phyloP scores from a whole-genome alignment of 2,888 invertebrate species.

The Epirrhoe tristata region DNA sequence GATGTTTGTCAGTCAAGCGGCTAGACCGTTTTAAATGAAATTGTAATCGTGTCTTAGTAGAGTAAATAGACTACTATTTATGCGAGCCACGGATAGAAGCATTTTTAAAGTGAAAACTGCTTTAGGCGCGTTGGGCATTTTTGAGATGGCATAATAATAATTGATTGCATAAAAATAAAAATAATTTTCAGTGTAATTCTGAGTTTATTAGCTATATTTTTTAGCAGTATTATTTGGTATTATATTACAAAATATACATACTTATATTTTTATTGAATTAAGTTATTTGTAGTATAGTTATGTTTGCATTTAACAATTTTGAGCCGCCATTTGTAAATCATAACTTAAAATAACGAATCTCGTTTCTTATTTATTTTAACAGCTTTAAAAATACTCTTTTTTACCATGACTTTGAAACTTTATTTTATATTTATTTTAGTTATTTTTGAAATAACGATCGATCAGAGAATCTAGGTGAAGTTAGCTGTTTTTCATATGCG shows the following conservation, averaged over 20 bases:
- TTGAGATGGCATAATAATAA: no score
- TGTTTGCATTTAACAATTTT: constrained; percentile 2
- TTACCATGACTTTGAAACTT: background rate
- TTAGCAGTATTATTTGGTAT: constrained; percentile 22
- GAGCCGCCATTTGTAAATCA: constrained; percentile 14
- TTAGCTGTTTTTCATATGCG: no score
- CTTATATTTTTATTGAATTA: constrained; percentile 12
- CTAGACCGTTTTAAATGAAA: background rate
- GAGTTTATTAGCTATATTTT: constrained; percentile 2
- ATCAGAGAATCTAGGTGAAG: background rate
- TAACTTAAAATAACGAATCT: background rate
- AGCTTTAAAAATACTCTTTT: constrained; percentile 6
- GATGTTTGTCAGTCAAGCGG: background rate
- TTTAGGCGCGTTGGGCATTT: no score
- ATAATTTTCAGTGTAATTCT: background rate
- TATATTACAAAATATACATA: background rate
- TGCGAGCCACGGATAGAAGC: background rate
- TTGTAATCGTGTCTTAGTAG: background rate
- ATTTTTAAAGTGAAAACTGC: no score
- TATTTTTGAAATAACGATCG: background rate
- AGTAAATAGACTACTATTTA: background rate
- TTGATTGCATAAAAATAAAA: background rate
- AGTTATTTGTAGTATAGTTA: background rate
- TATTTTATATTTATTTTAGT: background rate
- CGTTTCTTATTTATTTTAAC: background rate